These are phyloP conservation scores for Intellagama lesueurii DNA, from an alignment of 2,797 vertebrate genomes.

Conservation along the genomic window DNA sequence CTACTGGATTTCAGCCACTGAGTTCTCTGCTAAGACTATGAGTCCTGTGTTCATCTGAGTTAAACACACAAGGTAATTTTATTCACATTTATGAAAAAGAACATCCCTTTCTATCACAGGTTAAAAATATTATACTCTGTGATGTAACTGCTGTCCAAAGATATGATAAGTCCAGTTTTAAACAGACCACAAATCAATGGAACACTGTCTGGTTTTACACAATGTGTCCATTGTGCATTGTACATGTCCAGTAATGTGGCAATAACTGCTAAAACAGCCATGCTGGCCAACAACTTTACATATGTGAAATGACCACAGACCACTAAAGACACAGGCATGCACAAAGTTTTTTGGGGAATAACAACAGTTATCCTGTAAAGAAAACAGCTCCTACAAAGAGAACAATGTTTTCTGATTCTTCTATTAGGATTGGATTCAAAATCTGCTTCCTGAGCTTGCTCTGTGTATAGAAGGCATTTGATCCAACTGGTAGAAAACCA, in stretches of 20 bases:
- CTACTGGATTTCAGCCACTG: background rate
- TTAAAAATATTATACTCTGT: background rate
- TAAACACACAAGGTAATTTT: background rate
- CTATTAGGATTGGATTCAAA: background rate
- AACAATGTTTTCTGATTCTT: background rate
- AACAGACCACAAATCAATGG: background rate
- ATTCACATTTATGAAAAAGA: background rate
- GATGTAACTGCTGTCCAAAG: background rate
- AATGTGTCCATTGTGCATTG: background rate
- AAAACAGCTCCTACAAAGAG: background rate
- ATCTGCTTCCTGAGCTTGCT: background rate
- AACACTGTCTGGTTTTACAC: background rate
- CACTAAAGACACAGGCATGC: background rate
- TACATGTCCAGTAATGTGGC: fast-evolving
- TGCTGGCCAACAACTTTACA: background rate
- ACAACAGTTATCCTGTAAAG: background rate
- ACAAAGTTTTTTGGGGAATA: background rate
- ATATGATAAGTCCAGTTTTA: background rate
- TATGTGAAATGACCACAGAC: background rate
- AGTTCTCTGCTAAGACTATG: background rate
- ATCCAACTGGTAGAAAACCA: background rate
- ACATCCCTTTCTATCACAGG: fast-evolving
- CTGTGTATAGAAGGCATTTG: background rate
- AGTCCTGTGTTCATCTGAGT: background rate
- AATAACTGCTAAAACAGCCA: background rate